A percentile compares a stretch with the other conserved stretches of the same genome.
phyloP scores from a whole-genome alignment of 2,113 vertebrate species.

The Mormyrus lacerda region DNA sequence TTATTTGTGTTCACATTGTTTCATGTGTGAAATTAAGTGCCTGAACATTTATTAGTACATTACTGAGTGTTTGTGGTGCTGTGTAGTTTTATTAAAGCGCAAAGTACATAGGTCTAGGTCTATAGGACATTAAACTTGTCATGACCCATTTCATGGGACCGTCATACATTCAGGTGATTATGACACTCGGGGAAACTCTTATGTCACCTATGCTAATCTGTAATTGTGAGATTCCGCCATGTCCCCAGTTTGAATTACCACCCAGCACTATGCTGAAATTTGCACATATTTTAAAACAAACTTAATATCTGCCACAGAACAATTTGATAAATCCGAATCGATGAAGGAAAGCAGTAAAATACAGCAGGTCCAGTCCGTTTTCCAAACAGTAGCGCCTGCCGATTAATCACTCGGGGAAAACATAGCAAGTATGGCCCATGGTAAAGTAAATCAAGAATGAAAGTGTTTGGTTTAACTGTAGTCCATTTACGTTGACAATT shows the following conservation, averaged over 20 bases:
- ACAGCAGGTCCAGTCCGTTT: neutral
- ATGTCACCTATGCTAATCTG: neutral
- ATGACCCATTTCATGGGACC: neutral
- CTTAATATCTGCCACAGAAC: neutral
- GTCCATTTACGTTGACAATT: neutral
- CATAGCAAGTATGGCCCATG: too few relatives aligned
- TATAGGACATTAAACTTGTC: neutral
- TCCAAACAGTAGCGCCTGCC: neutral
- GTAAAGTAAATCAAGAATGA: neutral
- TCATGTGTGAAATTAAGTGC: neutral
- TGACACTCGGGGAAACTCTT: neutral
- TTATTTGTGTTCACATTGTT: neutral
- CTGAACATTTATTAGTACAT: neutral
- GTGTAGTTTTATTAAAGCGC: neutral
- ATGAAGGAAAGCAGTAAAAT: neutral
- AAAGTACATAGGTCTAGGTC: neutral
- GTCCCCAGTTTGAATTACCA: neutral
- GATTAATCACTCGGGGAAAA: neutral
- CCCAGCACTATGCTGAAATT: neutral
- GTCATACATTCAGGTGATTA: neutral
- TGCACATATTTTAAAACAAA: neutral
- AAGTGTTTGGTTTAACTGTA: neutral
- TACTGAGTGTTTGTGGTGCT: neutral
- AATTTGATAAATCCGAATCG: neutral
- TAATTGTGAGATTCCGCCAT: neutral